A percentile compares a stretch with the other conserved stretches of the same genome.
phyloP scores from a whole-genome alignment of 1,140 invertebrate species.

The Paraescarpia echinospica region DNA sequence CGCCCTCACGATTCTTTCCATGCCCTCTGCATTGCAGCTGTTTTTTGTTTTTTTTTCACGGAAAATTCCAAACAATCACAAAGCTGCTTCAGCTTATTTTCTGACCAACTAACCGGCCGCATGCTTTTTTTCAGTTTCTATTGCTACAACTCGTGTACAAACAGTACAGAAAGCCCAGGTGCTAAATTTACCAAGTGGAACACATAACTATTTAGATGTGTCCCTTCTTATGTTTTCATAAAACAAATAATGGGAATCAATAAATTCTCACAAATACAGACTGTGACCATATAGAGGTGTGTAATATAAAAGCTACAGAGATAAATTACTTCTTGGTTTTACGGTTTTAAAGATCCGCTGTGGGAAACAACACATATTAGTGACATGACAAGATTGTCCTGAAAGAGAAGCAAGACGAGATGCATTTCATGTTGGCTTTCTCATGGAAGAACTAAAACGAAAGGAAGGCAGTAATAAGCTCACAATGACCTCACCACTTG shows the following conservation, averaged over 20 bases:
- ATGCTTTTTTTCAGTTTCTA: background rate
- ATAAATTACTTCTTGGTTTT: background rate
- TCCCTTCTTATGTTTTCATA: background rate
- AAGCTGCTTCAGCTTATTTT: background rate
- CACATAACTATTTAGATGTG: background rate
- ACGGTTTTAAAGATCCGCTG: background rate
- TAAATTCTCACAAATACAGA: background rate
- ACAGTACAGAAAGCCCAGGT: background rate
- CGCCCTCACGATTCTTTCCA: background rate
- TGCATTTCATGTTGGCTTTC: background rate
- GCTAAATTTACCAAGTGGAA: background rate
- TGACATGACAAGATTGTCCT: background rate
- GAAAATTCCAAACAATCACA: background rate
- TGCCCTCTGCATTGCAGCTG: background rate
- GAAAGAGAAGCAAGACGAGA: background rate
- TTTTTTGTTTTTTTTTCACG: background rate
- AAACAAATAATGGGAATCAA: background rate
- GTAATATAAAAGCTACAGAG: background rate
- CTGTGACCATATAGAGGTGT: background rate
- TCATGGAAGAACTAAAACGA: background rate
- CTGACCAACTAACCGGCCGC: background rate
- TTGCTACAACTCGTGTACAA: background rate
- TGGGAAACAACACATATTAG: background rate
- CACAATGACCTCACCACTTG: background rate
- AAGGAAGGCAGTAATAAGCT: background rate